These are phyloP conservation scores for zebrafish (Danio rerio) DNA, from an alignment of 2,113 vertebrate species.

Conservation along the genomic window DNA sequence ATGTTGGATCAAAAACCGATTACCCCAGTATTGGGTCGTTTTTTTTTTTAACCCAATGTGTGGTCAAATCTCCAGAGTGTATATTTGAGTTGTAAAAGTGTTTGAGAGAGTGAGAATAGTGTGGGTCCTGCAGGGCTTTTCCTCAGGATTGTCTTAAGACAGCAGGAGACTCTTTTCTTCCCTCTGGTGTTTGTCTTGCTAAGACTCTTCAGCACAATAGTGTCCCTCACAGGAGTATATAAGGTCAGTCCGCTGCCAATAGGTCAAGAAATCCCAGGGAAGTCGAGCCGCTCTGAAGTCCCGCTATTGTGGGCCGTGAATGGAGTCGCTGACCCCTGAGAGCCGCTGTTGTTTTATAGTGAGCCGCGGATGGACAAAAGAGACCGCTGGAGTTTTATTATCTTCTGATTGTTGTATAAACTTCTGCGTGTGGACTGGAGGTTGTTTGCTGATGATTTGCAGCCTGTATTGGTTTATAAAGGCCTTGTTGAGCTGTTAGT, in stretches of 20 bases:
- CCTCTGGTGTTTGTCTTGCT: constrained; percentile 36
- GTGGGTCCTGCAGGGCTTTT: not conserved
- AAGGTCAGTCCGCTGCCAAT: constrained; percentile 54
- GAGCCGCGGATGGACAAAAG: constrained; percentile 46
- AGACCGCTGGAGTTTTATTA: constrained; percentile 53
- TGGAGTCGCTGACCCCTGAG: constrained; percentile 52
- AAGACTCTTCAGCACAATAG: constrained; percentile 54
- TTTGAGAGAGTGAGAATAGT: too few relatives aligned
- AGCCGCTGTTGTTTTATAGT: constrained; percentile 55
- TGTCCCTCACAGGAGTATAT: constrained; percentile 59
- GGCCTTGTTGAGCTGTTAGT: not conserved
- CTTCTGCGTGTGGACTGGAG: constrained; percentile 27
- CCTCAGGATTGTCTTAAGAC: constrained; percentile 17
- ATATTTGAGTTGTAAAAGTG: too few relatives aligned
- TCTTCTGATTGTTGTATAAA: constrained; percentile 44
- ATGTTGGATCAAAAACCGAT: too few relatives aligned
- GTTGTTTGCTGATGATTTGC: not conserved
- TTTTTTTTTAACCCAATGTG: too few relatives aligned
- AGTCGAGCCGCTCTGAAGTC: constrained; percentile 55
- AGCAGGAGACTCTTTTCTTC: constrained; percentile 16
- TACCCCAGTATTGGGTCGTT: too few relatives aligned
- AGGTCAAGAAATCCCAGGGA: constrained; percentile 57
- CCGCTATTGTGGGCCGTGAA: constrained; percentile 51
- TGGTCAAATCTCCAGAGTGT: too few relatives aligned
- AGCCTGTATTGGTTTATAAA: not conserved